phyloP scores from a whole-genome alignment of 2,113 vertebrate species.

The Spilogale gracilis region DNA sequence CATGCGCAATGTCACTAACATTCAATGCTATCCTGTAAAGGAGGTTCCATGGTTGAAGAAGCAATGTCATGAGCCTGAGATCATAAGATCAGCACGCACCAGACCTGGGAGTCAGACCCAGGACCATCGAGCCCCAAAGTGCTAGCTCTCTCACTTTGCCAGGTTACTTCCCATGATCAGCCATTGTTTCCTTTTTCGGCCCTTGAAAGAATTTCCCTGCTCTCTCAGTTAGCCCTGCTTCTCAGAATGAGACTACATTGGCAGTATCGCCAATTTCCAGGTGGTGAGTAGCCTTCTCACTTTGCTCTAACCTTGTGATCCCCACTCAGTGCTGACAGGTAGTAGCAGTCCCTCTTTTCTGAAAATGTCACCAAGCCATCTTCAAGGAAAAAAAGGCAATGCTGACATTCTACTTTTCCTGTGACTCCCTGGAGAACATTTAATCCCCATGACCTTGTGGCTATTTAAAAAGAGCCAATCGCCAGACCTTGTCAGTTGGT shows the following conservation, averaged over 20 bases:
- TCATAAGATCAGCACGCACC: background rate
- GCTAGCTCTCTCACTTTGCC: background rate
- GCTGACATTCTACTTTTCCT: constrained; percentile 86
- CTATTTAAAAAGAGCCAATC: constrained; percentile 84
- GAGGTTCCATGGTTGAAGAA: fast-evolving
- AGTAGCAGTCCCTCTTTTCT: constrained; percentile 77
- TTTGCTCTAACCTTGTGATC: constrained; percentile 75
- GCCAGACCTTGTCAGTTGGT: constrained; percentile 74
- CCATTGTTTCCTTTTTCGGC: background rate
- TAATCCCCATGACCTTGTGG: constrained; percentile 86
- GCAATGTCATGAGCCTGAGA: background rate
- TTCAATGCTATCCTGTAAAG: fast-evolving
- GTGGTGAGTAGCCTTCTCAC: constrained; percentile 56
- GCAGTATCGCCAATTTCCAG: background rate
- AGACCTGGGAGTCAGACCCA: background rate
- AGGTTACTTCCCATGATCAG: background rate
- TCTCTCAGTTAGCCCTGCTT: background rate
- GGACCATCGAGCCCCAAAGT: background rate
- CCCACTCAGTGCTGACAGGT: constrained; percentile 69
- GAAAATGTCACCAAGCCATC: constrained; percentile 86
- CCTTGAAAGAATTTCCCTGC: background rate
- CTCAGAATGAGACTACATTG: constrained; percentile 1
- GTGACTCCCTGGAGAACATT: constrained; percentile 81
- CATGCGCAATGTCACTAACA: background rate
- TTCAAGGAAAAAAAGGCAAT: constrained; percentile 77